Base-by-base conservation (phyloP, 1,140 invertebrate genomes). In the Drosophila tropicalis region DNA sequence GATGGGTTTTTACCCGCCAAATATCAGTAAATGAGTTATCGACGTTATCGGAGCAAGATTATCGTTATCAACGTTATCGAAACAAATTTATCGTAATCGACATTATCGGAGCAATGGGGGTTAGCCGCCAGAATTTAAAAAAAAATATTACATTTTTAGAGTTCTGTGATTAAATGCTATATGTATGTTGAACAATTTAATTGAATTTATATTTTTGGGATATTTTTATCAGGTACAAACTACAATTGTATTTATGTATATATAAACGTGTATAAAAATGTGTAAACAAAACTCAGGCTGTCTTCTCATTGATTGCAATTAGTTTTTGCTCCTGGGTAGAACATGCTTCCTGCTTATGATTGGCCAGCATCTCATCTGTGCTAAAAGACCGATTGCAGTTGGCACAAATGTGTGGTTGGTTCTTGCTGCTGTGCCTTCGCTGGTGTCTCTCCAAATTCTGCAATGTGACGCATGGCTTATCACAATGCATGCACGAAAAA, bases 361-460 rank as follows among this genome's bases (percentile, higher is more conserved):
- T 32, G 2, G 29, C 32, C 29, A 57, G 32, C 55, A 57, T 4
- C 15, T 57, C 29, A 32, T 57, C 55, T 1, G 7, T 57, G 5
- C 29, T 34, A 12, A 57, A 57, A 2, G 29, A 7, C 5, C 55
- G 55, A 36, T 34, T 57, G 9, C 55, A 57, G 10, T 17, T 9
- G 1, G 13, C 12, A 7, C 55, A 57, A 17, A 12, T 58, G 9
- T 69, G 62, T 9, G 67, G 60, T 29, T 2, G 5, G 25, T 72
- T 74, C 44, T 70, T 56, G n/a, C 64, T 22, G 5, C 19, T 41
- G 58, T 86, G 82, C 3, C 71, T 67, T 10, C 51, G 55, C 54
- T 81, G 69, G 3, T 86, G 82, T 51, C 69, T 10, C 34, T 72
- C 56, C 5, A 86, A 61, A 19, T 70, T 86, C 56, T 76, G 76